Conservation (phyloP, 2,113 vertebrate genomes). For the Toxotes jaculatrix region DNA sequence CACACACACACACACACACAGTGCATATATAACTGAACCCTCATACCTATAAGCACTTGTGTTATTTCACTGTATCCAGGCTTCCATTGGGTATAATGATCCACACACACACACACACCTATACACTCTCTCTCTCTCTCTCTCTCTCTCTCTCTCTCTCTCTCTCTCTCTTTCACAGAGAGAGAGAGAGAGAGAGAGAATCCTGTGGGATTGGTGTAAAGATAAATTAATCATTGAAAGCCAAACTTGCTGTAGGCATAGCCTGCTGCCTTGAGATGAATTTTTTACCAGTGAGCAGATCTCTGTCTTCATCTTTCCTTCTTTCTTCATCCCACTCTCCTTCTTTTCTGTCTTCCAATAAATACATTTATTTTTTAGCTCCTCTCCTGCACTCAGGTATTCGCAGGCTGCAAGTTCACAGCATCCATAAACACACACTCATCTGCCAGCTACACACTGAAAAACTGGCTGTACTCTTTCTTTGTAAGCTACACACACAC, state of each 20-base stretch:
- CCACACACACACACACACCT: constrained; percentile 17
- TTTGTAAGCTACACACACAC: not conserved
- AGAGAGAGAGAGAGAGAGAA: no score
- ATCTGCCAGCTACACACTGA: not conserved
- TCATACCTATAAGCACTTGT: not conserved
- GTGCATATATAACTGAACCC: no score
- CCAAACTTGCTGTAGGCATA: constrained; percentile 59
- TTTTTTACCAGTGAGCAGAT: constrained; percentile 43
- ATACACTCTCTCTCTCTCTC: no score
- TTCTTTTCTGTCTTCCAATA: not conserved
- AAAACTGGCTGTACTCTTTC: not conserved
- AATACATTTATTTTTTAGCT: constrained; percentile 26
- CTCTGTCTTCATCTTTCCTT: constrained; percentile 16
- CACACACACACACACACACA: no score
- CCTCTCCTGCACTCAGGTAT: not conserved
- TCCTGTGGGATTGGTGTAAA: constrained; percentile 53
- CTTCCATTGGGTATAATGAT: constrained; percentile 11
- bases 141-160: no score
- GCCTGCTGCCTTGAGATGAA: constrained; percentile 59
- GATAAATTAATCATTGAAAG: constrained; percentile 67
- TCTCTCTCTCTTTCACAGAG: no score
- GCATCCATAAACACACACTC: constrained; percentile 10
- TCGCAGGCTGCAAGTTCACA: not conserved
- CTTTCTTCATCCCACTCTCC: not conserved
- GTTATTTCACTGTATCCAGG: not conserved